Evolutionary conservation across 1,140 invertebrate genomes (phyloP).

Genomic region (Pygmarrhopalites habei): DNA sequence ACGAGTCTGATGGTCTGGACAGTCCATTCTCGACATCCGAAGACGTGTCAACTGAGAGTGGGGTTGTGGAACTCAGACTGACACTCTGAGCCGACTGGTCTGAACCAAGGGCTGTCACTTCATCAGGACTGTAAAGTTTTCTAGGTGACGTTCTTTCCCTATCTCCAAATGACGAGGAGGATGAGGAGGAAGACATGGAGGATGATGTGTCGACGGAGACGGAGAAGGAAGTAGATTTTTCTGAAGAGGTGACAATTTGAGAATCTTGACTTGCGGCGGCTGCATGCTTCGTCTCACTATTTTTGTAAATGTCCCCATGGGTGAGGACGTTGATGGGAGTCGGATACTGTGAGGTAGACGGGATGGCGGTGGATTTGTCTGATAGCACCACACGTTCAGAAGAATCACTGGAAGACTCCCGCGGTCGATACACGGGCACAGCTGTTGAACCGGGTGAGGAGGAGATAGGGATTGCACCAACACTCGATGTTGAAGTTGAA

Average conservation of each 20-base stretch:
- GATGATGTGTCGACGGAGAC: conserved; percentile 7
- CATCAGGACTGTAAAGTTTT: conserved; percentile 6
- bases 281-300: conserved; percentile 27
- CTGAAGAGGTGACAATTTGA: background rate
- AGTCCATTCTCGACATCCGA: background rate
- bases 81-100: background rate
- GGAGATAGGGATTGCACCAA: background rate
- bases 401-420: background rate
- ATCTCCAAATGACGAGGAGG: background rate
- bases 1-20: too few species aligned
- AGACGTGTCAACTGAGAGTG: background rate
- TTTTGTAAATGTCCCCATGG: conserved; percentile 33
- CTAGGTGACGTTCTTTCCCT: background rate
- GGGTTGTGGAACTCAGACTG: background rate
- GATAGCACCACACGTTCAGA: background rate
- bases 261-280: conserved; percentile 5
- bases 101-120: conserved; percentile 1
- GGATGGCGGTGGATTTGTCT: background rate
- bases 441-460: background rate
- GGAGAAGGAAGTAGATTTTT: conserved; percentile 23
- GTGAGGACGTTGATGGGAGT: conserved; percentile 15
- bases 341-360: too few species aligned
- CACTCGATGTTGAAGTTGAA: too few species aligned
- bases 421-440: conserved; percentile 24
- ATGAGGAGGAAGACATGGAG: background rate